phyloP scores from a whole-genome alignment of 2,113 vertebrate genomes.

The Laticauda laticaudata region DNA sequence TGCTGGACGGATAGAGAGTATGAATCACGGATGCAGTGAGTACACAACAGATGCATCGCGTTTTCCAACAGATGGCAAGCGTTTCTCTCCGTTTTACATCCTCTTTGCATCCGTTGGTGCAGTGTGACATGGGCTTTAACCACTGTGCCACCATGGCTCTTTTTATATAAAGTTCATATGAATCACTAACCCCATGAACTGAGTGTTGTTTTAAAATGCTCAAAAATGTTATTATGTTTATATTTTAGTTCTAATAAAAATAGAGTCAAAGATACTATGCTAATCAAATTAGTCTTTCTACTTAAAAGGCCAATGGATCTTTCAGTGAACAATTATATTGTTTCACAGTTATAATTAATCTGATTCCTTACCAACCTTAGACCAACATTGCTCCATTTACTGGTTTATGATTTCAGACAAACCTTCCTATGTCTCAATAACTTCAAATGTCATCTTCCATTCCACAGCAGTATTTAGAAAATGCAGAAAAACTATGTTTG shows the following conservation, averaged over 20 bases:
- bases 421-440: not conserved
- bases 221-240: not conserved
- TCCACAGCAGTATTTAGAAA: not conserved
- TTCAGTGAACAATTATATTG: not conserved
- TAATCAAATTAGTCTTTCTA: not conserved
- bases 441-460: not conserved
- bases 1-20: no score
- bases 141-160: not conserved
- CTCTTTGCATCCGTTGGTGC: no score
- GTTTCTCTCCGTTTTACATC: no score
- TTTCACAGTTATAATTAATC: not conserved
- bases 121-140: not conserved
- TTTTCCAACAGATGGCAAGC: no score
- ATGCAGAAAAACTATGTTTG: not conserved
- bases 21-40: no score
- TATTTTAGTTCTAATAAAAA: slow-evolving; percentile 26
- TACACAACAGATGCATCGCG: no score
- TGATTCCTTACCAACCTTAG: not conserved
- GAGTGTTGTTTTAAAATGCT: not conserved
- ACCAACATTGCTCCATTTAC: not conserved
- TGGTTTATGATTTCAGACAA: not conserved
- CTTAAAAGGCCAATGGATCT: slow-evolving; percentile 17
- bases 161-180: slow-evolving; percentile 11
- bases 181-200: slow-evolving; percentile 18
- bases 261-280: not conserved